A percentile compares a stretch with the other conserved stretches of the same genome.
phyloP scores from a whole-genome alignment of 2,113 vertebrate genomes.

The Pachypanchax playfairii region DNA sequence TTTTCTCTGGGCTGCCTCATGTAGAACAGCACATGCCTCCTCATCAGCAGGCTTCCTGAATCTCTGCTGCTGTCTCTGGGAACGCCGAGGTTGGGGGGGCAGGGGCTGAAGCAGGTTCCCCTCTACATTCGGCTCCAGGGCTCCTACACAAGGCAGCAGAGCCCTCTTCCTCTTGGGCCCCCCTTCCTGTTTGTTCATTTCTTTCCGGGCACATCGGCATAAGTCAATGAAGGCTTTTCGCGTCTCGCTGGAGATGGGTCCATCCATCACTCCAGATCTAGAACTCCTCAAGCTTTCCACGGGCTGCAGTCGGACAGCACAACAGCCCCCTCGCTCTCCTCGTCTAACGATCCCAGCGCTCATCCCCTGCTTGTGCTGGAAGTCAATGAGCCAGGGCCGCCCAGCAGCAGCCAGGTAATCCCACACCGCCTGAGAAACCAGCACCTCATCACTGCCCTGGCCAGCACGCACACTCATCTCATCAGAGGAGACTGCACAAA shows the following conservation, averaged over 20 bases:
- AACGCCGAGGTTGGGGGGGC: conserved; percentile 76
- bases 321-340: conserved; percentile 93
- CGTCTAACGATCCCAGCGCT: conserved; percentile 86
- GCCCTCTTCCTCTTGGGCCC: conserved; percentile 84
- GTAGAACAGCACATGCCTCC: conserved; percentile 71
- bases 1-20: conserved; percentile 66
- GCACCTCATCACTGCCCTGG: conserved; percentile 90
- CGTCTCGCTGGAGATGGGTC: conserved; percentile 82
- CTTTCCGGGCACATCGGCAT: conserved; percentile 87
- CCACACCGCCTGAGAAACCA: conserved; percentile 92
- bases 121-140: conserved; percentile 71
- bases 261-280: conserved; percentile 78
- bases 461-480: conserved; percentile 85
- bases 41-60: conserved; percentile 78
- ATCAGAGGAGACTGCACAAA: conserved; percentile 81
- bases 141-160: conserved; percentile 80
- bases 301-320: conserved; percentile 87
- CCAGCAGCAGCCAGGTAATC: conserved; percentile 90
- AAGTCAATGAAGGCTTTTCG: conserved; percentile 84
- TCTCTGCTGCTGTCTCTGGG: conserved; percentile 82
- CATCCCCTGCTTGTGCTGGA: conserved; percentile 90
- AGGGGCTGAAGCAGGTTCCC: conserved; percentile 77
- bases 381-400: conserved; percentile 88
- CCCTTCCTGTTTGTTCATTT: conserved; percentile 86
- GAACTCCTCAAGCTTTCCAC: conserved; percentile 79